Base-by-base conservation (phyloP, 2,797 vertebrate genomes). In the Lagocephalus sceleratus region DNA sequence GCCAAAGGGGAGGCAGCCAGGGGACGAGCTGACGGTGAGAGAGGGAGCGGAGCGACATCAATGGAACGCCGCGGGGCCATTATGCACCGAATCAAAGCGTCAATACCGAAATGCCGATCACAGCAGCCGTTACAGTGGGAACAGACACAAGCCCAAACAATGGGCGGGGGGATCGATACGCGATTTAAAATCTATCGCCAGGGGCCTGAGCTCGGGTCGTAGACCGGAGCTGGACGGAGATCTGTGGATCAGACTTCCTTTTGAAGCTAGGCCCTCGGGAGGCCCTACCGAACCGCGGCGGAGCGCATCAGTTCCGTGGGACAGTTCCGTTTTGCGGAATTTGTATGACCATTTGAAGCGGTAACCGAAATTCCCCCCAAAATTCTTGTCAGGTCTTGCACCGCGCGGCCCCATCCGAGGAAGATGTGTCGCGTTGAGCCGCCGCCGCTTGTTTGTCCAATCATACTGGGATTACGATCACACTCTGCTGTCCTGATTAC, bases 381-480 rank as follows among this genome's bases (percentile, higher is more conserved):
- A 7, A 3, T 35, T 3, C 12, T 35, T 9, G 32, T 35, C n/a
- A n/a, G n/a, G n/a, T n/a, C n/a, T n/a, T n/a, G n/a, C n/a, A n/a
- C n/a, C n/a, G n/a, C n/a, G n/a, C n/a, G n/a, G 20, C 7, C 19
- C 49, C 14, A 12, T 52, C 21, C 47, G 26, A 17, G 25, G 35
- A 59, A 15, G 26, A 51, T 42, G 47, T 22, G 44, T 39, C 12
- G 41, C 54, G 64, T 60, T 43, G 10, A 43, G 22, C 54, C 54
- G 26, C 29, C 57, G 54, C 39, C 17, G 38, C 19, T 23, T 26
- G 32, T 54, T 64, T 69, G 55, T 59, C 53, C 50, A 49, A 48
- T 63, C 66, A 64, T 63, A 46, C 54, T 22, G 35, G 45, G 57
- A 71, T 68, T 72, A 11, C 8, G 44, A 72, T 75, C 62, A 47